Evolutionary conservation across 2,797 vertebrate species (phyloP).

Genomic region (Smutsia gigantea): DNA sequence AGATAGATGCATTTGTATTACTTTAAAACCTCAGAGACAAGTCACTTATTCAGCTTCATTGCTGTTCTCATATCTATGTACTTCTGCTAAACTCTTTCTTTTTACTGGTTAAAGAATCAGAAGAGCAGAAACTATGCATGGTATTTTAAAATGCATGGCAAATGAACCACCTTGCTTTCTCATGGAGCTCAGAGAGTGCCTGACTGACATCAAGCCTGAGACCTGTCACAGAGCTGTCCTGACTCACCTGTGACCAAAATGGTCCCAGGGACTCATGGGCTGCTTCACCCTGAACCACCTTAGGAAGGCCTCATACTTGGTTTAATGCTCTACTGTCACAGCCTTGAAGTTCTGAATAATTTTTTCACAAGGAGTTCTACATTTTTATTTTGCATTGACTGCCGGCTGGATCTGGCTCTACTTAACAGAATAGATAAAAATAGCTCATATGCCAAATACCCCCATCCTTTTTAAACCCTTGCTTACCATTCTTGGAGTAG

Average conservation of each 20-base stretch:
- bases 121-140: not conserved
- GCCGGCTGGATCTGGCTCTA: not conserved
- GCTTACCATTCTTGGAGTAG: not conserved
- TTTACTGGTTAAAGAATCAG: not conserved
- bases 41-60: not conserved
- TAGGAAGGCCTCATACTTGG: not conserved
- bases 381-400: not conserved
- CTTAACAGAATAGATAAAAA: not conserved
- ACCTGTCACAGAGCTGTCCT: not conserved
- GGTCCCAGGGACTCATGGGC: not conserved
- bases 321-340: not conserved
- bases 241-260: not conserved
- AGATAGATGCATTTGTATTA: not conserved
- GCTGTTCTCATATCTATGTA: not conserved
- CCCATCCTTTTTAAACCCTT: not conserved
- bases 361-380: not conserved
- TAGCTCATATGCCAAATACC: not conserved
- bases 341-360: not conserved
- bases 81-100: constrained; percentile 11
- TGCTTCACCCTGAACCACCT: not conserved
- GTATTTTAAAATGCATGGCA: not conserved
- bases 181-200: not conserved
- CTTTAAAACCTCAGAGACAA: not conserved
- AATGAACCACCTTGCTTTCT: not conserved
- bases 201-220: not conserved